Evolutionary conservation across 2,113 vertebrate species (phyloP).

Genomic region (Osmerus mordax): DNA sequence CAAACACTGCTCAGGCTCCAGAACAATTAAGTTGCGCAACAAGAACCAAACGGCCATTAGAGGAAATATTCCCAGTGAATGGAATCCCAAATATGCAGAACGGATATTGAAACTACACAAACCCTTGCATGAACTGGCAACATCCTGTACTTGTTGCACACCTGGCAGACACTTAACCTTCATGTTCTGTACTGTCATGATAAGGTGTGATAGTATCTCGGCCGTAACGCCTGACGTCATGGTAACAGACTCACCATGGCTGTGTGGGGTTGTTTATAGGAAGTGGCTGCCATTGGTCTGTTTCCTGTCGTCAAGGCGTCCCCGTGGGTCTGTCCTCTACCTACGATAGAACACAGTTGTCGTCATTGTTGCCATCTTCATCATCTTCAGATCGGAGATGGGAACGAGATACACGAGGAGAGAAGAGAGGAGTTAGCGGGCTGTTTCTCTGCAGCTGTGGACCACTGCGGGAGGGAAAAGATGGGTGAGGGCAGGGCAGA

Average conservation of each 20-base stretch:
- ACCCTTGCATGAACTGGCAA: no score
- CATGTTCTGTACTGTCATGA: no score
- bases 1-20: constrained; percentile 24
- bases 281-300: constrained; percentile 35
- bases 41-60: constrained; percentile 10
- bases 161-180: no score
- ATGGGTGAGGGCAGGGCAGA: not conserved
- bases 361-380: constrained; percentile 9
- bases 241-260: constrained; percentile 56
- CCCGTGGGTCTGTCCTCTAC: constrained; percentile 15
- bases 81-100: constrained; percentile 34
- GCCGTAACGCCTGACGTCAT: no score
- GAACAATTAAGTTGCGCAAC: constrained; percentile 36
- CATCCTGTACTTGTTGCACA: no score
- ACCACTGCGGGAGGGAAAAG: not conserved
- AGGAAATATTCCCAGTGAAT: constrained; percentile 26
- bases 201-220: no score
- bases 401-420: no score
- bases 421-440: not conserved
- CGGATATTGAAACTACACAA: not conserved
- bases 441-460: no score
- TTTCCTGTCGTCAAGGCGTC: constrained; percentile 49
- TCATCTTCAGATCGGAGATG: not conserved
- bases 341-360: constrained; percentile 40
- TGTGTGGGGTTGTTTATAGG: constrained; percentile 35